Base-by-base conservation (phyloP, 2,888 invertebrate species). In the Lordiphosa andalusiaca region DNA sequence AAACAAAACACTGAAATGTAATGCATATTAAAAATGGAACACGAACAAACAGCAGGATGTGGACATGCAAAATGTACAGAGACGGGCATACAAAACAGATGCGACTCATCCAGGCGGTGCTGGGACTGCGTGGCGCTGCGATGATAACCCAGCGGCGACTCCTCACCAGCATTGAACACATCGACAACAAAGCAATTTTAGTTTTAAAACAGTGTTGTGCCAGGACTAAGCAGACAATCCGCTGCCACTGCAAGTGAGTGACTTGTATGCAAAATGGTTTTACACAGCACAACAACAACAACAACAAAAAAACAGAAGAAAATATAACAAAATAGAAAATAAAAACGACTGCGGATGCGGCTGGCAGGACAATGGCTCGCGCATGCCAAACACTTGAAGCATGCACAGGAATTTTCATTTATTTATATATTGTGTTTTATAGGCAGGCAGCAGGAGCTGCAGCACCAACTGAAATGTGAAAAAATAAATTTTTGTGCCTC, bases 391-490 rank as follows among this genome's bases (percentile, higher is more conserved):
- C 83, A 84, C 77, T 78, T 78, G 77, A 84, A 78, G 84, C 77
- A 78, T 78, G 77, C 82, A 82, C 82, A 82, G 77, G 77, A 84
- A 77, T 78, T 78, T 78, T 82, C 84, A 84, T 84, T 77, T 84
- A 84, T 78, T 78, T 78, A 78, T 78, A 78, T 78, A 78, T 84
- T 84, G 77, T 77, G 82, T 84, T 81, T 77, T 77, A 82, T 84
- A 77, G 73, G 84, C 84, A 77, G 73, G 84, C 84, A 65, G 48
- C 53, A 52, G 53, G 53, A 66, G 49, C 16, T 60, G 23, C n/a
- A 36, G 49, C 13, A 37, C 35, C 19, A 36, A n/a, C 30, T 74
- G 52, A 84, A 83, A 84, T 68, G 82, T 77, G 30, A 62, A 41
- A 84, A 80, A 64, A 81, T 59, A 66, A 65, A 72, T 65, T 67